Conservation (phyloP, 2,888 invertebrate species). For the Andrena minutula region DNA sequence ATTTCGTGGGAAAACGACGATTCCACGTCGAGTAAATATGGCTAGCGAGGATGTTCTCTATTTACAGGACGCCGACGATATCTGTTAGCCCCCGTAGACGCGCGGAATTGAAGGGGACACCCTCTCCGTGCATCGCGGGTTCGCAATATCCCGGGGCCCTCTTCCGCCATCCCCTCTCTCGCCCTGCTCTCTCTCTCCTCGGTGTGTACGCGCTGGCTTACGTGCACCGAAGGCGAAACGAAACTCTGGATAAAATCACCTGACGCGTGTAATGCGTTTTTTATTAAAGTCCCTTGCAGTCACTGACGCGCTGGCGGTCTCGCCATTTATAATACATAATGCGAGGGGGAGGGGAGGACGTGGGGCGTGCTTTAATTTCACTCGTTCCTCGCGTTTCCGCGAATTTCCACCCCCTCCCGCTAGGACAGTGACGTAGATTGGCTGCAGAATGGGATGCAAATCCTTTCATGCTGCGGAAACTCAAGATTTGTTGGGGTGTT, state of each 20-base stretch:
- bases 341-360: slow-evolving; percentile 1
- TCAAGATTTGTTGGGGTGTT: too few relatives aligned
- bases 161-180: not conserved
- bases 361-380: slow-evolving; percentile 31
- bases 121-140: slow-evolving; percentile 67
- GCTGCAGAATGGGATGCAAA: too few relatives aligned
- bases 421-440: too few relatives aligned
- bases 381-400: slow-evolving; percentile 10
- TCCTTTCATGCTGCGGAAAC: too few relatives aligned
- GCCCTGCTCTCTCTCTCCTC: slow-evolving; percentile 8
- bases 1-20: slow-evolving; percentile 37
- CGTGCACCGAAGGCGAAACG: slow-evolving; percentile 69
- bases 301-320: slow-evolving; percentile 34
- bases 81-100: slow-evolving; percentile 68
- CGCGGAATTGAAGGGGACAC: slow-evolving; percentile 71
- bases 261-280: slow-evolving; percentile 82
- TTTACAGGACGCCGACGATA: slow-evolving; percentile 66
- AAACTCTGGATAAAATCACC: slow-evolving; percentile 78
- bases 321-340: slow-evolving; percentile 49
- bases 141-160: slow-evolving; percentile 67
- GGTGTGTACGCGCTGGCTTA: slow-evolving; percentile 63
- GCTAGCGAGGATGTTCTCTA: slow-evolving; percentile 59
- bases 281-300: slow-evolving; percentile 77
- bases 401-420: slow-evolving; percentile 20
- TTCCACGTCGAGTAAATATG: slow-evolving; percentile 59